phyloP scores from a whole-genome alignment of 2,888 invertebrate species.

The Panopea generosa region DNA sequence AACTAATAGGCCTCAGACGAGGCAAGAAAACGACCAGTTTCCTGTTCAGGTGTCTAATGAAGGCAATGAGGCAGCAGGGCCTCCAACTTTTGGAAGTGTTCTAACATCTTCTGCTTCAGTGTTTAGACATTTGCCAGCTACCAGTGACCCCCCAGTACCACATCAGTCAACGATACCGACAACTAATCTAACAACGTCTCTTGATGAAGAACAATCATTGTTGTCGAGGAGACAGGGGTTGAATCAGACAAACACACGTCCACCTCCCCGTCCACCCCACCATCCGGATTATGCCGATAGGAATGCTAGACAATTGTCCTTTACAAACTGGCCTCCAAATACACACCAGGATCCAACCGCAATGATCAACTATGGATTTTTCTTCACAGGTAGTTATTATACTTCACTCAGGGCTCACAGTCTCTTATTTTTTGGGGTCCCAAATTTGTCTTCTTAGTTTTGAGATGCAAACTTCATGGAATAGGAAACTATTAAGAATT shows the following conservation, averaged over 20 bases:
- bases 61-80: not conserved
- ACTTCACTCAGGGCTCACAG: no score
- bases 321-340: constrained; percentile 41
- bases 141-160: no score
- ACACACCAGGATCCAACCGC: constrained; percentile 36
- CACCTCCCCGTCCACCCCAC: constrained; percentile 17
- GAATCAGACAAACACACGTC: not conserved
- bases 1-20: not conserved
- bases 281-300: constrained; percentile 41
- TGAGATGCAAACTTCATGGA: no score
- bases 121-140: not conserved
- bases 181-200: constrained; percentile 13
- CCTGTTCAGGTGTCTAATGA: constrained; percentile 20
- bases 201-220: constrained; percentile 18
- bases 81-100: constrained; percentile 14
- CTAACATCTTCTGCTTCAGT: constrained; percentile 27
- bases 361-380: constrained; percentile 54
- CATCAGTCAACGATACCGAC: constrained; percentile 12
- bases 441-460: no score
- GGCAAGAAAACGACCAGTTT: not conserved
- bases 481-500: no score
- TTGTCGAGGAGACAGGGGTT: constrained; percentile 8
- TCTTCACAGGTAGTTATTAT: constrained; percentile 48
- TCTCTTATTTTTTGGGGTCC: no score
- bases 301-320: constrained; percentile 25